Evolutionary conservation across 1,140 invertebrate genomes (phyloP), one percentile per base, ranked within the genome.

Genomic region (Euwallacea similis): DNA sequence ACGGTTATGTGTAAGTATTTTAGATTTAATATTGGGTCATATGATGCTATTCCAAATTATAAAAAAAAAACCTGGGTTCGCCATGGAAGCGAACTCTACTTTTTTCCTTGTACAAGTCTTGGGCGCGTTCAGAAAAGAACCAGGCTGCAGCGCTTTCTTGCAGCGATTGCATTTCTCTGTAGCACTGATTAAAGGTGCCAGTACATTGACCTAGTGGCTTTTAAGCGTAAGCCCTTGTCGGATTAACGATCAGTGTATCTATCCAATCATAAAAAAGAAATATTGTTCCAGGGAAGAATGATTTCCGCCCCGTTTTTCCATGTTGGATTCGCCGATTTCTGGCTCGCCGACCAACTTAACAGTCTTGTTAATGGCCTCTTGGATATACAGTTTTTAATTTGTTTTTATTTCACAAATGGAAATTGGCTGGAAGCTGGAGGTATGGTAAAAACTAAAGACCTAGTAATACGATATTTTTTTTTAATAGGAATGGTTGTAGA

Each of bases 311-410:
- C 94, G 8, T 92, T 96, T 79, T 90, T 92, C 73, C 88, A 90
- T 77, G 95, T 97, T 11, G 88, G 87, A 10, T 97, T 97, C 80
- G 93, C 94, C 63, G 94, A 97, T 83, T 97, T 97, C 84, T 97
- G 95, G 95, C 87, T 97, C 66, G 95, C 92, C 65, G 94, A 97
- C 84, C 94, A 97, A 81, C 84, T 97, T 42, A 95, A 93, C 78
- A 94, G 92, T 75, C 81, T 96, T 46, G 87, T 87, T 2, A 87
- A 86, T 10, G 90, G 91, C 11, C 84, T 97, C 43, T 80, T 91
- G 21, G 95, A 96, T 78, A 87, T 94, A 74, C 91, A 96, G 76
- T 95, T 89, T 80, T 87, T 94, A 33, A 77, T 90, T 33, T 87
- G 87, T 58, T 89, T 89, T 75, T 90, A 88, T 71, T 77, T 82